Conservation (phyloP, 1,140 invertebrate species). For the Lepidurus couesii region DNA sequence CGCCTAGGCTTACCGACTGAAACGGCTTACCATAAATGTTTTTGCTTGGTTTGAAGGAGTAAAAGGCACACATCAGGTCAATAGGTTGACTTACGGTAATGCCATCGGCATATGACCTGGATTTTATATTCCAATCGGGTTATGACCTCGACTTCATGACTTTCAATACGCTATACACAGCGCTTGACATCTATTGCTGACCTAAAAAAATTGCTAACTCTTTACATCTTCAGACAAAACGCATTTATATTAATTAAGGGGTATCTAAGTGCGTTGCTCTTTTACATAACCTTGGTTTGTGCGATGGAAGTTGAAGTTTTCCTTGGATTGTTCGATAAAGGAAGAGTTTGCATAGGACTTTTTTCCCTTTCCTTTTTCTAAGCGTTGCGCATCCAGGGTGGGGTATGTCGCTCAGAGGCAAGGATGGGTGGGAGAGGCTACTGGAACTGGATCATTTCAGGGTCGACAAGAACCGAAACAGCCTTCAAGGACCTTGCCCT, state of each 20-base stretch:
- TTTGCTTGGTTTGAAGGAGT: not conserved
- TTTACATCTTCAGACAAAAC: no score
- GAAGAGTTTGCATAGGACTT: not conserved
- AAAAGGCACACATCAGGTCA: not conserved
- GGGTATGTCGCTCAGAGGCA: not conserved
- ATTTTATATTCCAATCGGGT: slow-evolving; percentile 4
- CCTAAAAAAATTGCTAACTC: no score
- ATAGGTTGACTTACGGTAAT: slow-evolving; percentile 11
- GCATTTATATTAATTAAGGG: no score
- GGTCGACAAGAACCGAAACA: not conserved
- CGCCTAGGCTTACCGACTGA: not conserved
- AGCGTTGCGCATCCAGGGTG: not conserved
- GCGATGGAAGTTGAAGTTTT: not conserved
- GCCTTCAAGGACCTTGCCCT: slow-evolving; percentile 20
- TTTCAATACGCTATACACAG: not conserved
- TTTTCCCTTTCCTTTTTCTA: not conserved
- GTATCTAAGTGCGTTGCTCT: not conserved
- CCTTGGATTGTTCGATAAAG: not conserved
- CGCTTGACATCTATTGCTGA: no score
- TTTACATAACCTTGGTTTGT: slow-evolving; percentile 7
- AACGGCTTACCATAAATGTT: not conserved
- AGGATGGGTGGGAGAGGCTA: not conserved
- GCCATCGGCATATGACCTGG: not conserved
- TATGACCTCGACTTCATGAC: not conserved
- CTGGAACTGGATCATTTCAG: slow-evolving; percentile 19